Conservation (phyloP, 2,113 vertebrate genomes). For the Tachuris rubrigastra region DNA sequence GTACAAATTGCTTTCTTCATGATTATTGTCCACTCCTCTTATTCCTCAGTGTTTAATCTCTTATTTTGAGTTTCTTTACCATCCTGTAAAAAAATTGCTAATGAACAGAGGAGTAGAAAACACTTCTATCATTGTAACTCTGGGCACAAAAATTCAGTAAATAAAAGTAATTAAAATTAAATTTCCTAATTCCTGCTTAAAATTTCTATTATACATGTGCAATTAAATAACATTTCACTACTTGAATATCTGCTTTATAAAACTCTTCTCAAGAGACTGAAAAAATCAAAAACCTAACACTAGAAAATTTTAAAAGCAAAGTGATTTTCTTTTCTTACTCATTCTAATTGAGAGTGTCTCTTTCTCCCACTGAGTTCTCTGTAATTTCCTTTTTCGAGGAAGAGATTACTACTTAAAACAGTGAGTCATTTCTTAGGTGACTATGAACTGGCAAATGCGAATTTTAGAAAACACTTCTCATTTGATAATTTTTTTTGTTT, state of each 20-base stretch:
- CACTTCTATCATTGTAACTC: neutral
- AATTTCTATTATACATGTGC: neutral
- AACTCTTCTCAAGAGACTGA: neutral
- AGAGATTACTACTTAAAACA: neutral
- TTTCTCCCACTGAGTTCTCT: neutral
- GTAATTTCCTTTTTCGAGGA: neutral
- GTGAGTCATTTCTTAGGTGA: neutral
- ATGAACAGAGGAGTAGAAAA: neutral
- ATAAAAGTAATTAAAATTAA: neutral
- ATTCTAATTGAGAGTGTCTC: neutral
- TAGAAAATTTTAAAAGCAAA: neutral
- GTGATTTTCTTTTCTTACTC: neutral
- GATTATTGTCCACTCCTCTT: neutral
- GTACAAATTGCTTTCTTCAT: neutral
- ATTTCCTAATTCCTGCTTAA: neutral
- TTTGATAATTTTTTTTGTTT: neutral
- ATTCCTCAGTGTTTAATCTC: neutral
- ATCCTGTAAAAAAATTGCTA: neutral
- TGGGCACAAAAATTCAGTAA: neutral
- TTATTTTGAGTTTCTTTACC: neutral
- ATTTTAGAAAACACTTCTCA: neutral
- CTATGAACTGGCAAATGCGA: neutral
- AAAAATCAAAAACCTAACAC: neutral
- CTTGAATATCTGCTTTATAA: neutral
- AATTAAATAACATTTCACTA: neutral